Base-by-base conservation (phyloP, 2,797 vertebrate species). In the Aulostomus chinensis region DNA sequence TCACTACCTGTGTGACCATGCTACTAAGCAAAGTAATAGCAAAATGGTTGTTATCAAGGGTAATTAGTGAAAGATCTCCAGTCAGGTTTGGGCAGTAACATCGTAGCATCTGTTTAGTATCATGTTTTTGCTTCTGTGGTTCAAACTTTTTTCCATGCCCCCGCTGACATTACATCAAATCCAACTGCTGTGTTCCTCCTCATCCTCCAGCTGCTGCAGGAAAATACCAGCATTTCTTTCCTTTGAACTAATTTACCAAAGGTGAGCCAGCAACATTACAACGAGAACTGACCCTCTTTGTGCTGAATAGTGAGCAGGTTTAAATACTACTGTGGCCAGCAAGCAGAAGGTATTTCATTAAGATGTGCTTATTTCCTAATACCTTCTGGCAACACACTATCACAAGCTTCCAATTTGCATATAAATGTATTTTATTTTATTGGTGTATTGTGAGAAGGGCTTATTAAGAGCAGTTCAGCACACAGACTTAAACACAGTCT, bases 321-420 rank as follows among this genome's bases (percentile, higher is more conserved):
- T 51, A 29, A 47, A 35, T 50, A 54, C 64, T n/a, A 41, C 38
- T 17, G 20, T 21, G 49, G 52, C 67, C 59, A 50, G 50, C 58
- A 22, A 73, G 65, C 76, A 76, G 53, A 62, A 73, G 67, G 61
- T 52, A 66, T 79, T 78, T 80, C 73, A 76, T 80, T 80, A 77
- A 74, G 73, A 78, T 41, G 52, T 37, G 48, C 70, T 80, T 74
- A 63, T 74, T 76, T 55, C 62, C 39, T 76, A 79, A 77, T 73
- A 73, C 78, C 82, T 79, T 41, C 74, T 82, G 75, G 77, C 73
- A 63, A 48, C 15, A 11, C 30, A 51, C 29, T 61, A 70, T 69
- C 78, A 60, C 43, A 14, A 2, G 26, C 37, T 33, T 58, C 60
- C 46, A 45, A 80, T 83, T 81, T 82, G 75, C 80, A 81, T 82